phyloP scores from a whole-genome alignment of 2,888 invertebrate species.

The Microctonus brassicae region DNA sequence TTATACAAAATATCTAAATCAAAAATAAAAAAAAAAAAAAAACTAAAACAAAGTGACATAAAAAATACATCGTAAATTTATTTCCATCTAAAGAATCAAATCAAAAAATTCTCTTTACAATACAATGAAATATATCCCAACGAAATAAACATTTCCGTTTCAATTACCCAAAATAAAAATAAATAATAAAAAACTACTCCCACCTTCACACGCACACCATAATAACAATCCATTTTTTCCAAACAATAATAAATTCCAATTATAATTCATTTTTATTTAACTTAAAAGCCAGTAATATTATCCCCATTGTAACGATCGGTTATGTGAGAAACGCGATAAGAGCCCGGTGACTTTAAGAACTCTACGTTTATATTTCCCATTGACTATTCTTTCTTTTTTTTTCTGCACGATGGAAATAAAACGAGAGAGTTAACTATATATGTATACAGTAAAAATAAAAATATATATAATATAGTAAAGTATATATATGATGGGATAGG shows the following conservation, averaged over 20 bases:
- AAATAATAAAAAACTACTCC: no score
- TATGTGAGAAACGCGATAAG: background rate
- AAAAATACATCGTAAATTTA: background rate
- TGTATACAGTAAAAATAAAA: conserved; percentile 41
- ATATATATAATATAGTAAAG: background rate
- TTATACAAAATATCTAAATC: background rate
- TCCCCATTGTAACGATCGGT: conserved; percentile 5
- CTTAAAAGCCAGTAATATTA: background rate
- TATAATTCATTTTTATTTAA: no score
- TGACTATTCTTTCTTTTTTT: background rate
- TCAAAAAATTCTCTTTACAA: background rate
- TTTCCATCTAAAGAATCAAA: background rate
- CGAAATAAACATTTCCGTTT: background rate
- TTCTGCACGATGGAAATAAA: background rate
- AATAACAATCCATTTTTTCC: no score
- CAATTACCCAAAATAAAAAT: no score
- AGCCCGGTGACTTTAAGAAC: background rate
- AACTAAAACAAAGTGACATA: background rate
- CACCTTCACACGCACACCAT: no score
- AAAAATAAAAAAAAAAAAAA: background rate
- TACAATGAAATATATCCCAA: background rate
- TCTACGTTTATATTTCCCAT: conserved; percentile 15
- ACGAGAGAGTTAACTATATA: conserved; percentile 28
- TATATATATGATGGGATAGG: background rate
- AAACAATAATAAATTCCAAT: no score